Base-by-base conservation (phyloP, 2,113 vertebrate genomes). In the Pedionomus torquatus region DNA sequence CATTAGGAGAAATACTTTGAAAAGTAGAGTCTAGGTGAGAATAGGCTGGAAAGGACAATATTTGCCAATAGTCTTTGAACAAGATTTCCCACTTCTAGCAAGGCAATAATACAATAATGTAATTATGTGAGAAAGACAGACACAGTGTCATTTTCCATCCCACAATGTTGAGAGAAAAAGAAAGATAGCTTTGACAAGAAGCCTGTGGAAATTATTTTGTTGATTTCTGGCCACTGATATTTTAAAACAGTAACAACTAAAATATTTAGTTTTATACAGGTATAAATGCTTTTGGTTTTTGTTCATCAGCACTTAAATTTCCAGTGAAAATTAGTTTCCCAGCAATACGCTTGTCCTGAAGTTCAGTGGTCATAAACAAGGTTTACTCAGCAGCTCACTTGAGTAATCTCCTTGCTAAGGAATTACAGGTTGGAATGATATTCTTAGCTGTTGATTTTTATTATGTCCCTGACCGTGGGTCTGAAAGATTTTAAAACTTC, bases 401-500 rank as follows among this genome's bases (percentile, higher is more conserved):
- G 33, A 39, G 86, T 54, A 68, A 68, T 91, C 65, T 84, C 55
- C 70, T 94, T 85, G 58, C 68, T 79, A 83, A 91, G 37, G 72
- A 86, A 66, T 76, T 83, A 71, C 2, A 8, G 44, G 31, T 68
- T 61, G 65, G 70, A 87, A 85, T 71, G 55, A 89, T 68, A 80
- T n/a, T 81, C 77, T 89, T 83, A 93, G 72, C 72, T 77, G 61
- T 35, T 95, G 35, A 0, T 16, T 93, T 89, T 87, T 87, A 83
- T 21, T 3, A 52, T 61, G 64, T 46, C 46, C 55, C 80, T 83
- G 51, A 92, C 72, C 35, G 2, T 52, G 31, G 49, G 66, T 89
- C 81, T 85, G 81, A 93, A 96, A 91, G 55, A 60, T 86, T 95
- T 96, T 85, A 69, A 94, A 93, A 91, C 94, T 95, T 96, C 61